A percentile compares a stretch with the other conserved stretches of the same genome.
Conservation (phyloP, 2,888 invertebrate genomes). For the Cosmia trapezina region DNA sequence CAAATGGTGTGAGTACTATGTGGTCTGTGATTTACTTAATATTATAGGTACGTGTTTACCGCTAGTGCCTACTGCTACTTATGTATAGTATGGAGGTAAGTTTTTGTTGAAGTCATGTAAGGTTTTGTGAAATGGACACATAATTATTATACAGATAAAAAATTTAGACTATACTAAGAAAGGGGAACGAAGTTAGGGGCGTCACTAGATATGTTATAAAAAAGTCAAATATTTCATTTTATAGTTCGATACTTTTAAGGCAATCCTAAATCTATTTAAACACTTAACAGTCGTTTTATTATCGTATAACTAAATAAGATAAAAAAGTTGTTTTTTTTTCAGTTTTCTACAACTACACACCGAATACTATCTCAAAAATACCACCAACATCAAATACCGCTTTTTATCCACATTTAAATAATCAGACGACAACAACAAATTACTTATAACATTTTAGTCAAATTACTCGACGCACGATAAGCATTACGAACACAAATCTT, state of each 20-base stretch:
- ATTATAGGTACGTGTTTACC: slow-evolving; percentile 12
- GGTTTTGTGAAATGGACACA: not conserved
- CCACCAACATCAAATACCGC: slow-evolving; percentile 5
- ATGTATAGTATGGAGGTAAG: slow-evolving; percentile 30
- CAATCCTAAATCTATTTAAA: not conserved
- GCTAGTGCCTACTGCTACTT: slow-evolving; percentile 26
- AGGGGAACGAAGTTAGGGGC: not conserved
- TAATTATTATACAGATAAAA: slow-evolving; percentile 12
- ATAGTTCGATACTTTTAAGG: not conserved
- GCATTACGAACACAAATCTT: not conserved
- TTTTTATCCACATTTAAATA: slow-evolving; percentile 15
- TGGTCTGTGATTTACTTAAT: slow-evolving; percentile 39
- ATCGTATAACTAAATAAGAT: not conserved
- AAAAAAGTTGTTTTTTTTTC: not conserved
- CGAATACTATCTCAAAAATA: slow-evolving; percentile 1
- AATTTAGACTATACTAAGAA: slow-evolving; percentile 8
- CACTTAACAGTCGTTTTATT: not conserved
- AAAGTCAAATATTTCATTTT: not conserved
- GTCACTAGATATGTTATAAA: not conserved
- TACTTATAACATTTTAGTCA: not conserved
- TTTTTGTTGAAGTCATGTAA: slow-evolving; percentile 23
- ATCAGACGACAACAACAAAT: slow-evolving; percentile 34
- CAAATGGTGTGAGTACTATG: slow-evolving; percentile 51
- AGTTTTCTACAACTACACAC: slow-evolving; percentile 6
- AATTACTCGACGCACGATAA: slow-evolving; percentile 25